Conservation (phyloP, 2,113 vertebrate genomes). For the Alethe diademata region DNA sequence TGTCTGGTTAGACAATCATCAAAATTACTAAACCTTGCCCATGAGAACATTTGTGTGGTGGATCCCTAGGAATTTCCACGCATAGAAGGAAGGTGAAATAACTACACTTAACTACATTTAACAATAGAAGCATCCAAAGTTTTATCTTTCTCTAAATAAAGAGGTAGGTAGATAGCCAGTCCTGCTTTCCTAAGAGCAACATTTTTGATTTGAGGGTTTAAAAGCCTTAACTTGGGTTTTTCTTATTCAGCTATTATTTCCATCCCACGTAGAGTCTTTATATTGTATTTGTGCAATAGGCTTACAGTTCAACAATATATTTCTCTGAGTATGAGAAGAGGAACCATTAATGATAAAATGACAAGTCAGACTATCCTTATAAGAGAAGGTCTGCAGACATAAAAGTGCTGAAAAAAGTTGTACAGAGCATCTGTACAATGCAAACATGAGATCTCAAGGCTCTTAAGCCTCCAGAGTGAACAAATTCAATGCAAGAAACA, state of each 20-base stretch:
- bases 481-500: not conserved
- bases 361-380: not conserved
- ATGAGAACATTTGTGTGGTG: not conserved
- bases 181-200: not conserved
- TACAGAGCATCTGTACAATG: not conserved
- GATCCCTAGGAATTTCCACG: not conserved
- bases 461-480: not conserved
- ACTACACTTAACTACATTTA: not conserved
- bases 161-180: not conserved
- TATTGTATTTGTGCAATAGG: not conserved
- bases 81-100: not conserved
- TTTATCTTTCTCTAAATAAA: not conserved
- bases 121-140: not conserved
- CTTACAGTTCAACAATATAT: not conserved
- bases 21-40: not conserved
- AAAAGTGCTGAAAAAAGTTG: not conserved
- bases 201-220: not conserved
- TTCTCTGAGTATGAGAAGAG: not conserved
- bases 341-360: conserved; percentile 9
- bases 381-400: not conserved
- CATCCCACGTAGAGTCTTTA: not conserved
- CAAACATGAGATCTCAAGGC: not conserved
- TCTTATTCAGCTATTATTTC: not conserved
- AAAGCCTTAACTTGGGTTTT: not conserved
- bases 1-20: not conserved